Base-by-base conservation (phyloP, 2,888 invertebrate genomes). In the Clitarchus hookeri region DNA sequence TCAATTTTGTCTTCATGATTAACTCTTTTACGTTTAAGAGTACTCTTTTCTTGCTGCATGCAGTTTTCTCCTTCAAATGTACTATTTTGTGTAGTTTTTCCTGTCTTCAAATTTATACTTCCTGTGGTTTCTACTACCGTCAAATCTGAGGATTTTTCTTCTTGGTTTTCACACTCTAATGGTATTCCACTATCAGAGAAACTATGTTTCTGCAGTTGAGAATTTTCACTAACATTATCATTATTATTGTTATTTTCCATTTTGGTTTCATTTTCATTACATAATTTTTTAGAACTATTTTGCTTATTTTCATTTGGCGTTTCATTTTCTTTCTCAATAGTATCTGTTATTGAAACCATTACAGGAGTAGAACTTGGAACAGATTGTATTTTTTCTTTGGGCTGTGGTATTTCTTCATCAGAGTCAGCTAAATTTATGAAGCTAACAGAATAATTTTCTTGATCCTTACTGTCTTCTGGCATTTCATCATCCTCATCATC, bases 321-420 rank as follows among this genome's bases (percentile, higher is more conserved):
- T 23, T n/a, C 8, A n/a, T n/a, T n/a, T n/a, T 23, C 65, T 65
- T 19, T 65, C 16, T 16, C 65, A 65, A 65, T 23, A 65, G 1
- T n/a, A 8, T 65, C 2, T 65, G 65, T 65, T 65, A 0, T 19
- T n/a, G 16, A 19, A 8, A 65, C n/a, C n/a, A 65, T 23, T 16
- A 23, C 65, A 16, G 65, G 16, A 65, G 65, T 65, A n/a, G 65
- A 19, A 65, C 65, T 65, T 65, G 65, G n/a, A 65, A 12, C 3
- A 65, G 65, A n/a, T 65, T 65, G 65, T 65, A 65, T n/a, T n/a
- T 65, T 65, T 65, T 65, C 65, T n/a, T 23, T 65, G 65, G 65
- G n/a, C n/a, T 65, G 65, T 65, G 19, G 65, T 23, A 65, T 23
- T 12, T 65, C 65, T 65, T 65, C 65, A 65, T 65, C 65, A n/a